Evolutionary conservation across 2,888 invertebrate genomes (phyloP).

Genomic region (Caenorhabditis auriculariae): DNA sequence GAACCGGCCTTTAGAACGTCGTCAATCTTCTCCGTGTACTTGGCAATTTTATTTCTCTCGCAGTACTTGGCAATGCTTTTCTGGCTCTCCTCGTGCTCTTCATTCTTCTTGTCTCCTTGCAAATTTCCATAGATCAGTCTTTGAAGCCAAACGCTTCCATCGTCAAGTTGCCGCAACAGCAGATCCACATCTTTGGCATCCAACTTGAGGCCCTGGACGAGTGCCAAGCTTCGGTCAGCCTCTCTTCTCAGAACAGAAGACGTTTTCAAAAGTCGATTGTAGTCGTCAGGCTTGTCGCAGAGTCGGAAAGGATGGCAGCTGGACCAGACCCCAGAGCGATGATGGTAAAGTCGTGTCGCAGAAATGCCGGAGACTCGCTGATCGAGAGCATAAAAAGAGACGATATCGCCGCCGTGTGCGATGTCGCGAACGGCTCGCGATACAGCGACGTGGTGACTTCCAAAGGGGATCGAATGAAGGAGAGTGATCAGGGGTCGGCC

Average conservation of each 20-base stretch:
- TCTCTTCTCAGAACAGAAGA: too few species aligned
- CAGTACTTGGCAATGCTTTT: conserved; percentile 4
- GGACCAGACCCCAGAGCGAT: conserved; percentile 15
- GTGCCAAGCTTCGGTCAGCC: too few species aligned
- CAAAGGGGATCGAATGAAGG: conserved; percentile 20
- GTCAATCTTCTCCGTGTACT: too few species aligned
- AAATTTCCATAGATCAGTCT: conserved; percentile 2
- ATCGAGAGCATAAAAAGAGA: conserved; percentile 12
- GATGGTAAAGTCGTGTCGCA: conserved; percentile 11
- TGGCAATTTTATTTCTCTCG: too few species aligned
- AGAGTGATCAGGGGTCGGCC: conserved; percentile 14
- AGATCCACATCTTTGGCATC: not conserved
- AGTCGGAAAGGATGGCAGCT: conserved; percentile 3
- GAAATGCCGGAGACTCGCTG: conserved; percentile 11
- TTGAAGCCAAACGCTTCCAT: conserved; percentile 28
- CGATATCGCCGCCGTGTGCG: not conserved
- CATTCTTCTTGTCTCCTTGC: conserved; percentile 5
- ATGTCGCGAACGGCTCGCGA: not conserved
- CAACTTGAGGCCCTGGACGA: not conserved
- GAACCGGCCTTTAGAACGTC: too few species aligned
- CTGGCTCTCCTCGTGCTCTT: conserved; percentile 6
- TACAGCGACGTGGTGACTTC: conserved; percentile 12
- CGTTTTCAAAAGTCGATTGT: too few species aligned
- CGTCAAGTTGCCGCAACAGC: conserved; percentile 21
- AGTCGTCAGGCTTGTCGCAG: conserved; percentile 4